Percentiles rank a stretch among this genome's conserved stretches.
phyloP scores from a whole-genome alignment of 1,140 invertebrate genomes.

The Euwallacea fornicatus region DNA sequence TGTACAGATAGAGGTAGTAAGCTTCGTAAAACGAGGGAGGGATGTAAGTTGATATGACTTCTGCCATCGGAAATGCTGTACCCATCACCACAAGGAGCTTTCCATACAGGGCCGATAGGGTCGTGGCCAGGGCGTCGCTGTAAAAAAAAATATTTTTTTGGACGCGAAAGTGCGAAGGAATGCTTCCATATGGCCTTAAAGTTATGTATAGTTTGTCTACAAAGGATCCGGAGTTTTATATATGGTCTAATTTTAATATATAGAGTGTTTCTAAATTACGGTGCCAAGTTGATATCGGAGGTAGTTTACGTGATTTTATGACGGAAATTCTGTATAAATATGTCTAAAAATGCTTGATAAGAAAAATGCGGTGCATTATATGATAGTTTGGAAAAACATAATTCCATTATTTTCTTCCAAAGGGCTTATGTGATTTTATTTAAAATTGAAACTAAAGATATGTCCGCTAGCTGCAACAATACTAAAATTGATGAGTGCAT shows the following conservation, averaged over 20 bases:
- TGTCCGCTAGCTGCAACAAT: too few species aligned
- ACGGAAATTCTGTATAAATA: too few species aligned
- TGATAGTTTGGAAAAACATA: too few species aligned
- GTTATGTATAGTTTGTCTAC: background rate
- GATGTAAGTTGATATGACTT: conserved; percentile 89
- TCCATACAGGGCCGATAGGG: conserved; percentile 90
- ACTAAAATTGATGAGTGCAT: too few species aligned
- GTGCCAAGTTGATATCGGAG: too few species aligned
- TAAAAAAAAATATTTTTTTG: conserved; percentile 18
- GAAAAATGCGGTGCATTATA: too few species aligned
- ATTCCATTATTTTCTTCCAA: too few species aligned
- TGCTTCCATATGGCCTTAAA: background rate
- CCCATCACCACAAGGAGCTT: conserved; percentile 93
- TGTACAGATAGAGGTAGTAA: conserved; percentile 88
- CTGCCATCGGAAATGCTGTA: conserved; percentile 89
- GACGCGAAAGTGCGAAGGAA: background rate
- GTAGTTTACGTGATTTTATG: too few species aligned
- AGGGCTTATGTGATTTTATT: too few species aligned
- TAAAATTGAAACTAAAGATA: too few species aligned
- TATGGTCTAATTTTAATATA: background rate
- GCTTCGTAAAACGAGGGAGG: conserved; percentile 89
- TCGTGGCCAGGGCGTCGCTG: conserved; percentile 81
- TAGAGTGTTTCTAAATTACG: background rate
- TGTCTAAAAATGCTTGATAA: too few species aligned
- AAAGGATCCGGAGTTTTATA: too few species aligned